Conservation (phyloP, 2,113 vertebrate genomes). For the Hemiprocne comata region DNA sequence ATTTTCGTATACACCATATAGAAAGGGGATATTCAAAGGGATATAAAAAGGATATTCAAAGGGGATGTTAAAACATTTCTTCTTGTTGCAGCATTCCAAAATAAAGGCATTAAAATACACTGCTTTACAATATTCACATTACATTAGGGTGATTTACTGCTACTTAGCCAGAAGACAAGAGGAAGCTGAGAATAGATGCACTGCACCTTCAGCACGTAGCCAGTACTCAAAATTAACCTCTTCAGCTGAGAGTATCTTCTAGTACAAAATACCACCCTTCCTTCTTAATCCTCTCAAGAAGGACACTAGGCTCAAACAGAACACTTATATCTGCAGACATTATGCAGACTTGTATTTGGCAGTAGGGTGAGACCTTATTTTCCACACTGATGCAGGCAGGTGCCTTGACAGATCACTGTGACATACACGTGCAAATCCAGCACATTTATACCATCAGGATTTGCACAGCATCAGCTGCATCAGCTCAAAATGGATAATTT, state of each 20-base stretch:
- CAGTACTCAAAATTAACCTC: constrained; percentile 17
- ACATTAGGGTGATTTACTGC: not conserved
- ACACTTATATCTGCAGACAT: not conserved
- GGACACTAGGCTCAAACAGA: not conserved
- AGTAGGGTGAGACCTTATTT: not conserved
- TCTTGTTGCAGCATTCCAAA: not conserved
- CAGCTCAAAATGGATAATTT: not conserved
- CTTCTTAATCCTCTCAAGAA: constrained; percentile 18
- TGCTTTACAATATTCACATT: not conserved
- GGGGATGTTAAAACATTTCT: not conserved
- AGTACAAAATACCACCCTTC: not conserved
- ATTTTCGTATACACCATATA: not conserved
- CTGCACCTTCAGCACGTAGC: not conserved
- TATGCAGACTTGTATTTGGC: not conserved
- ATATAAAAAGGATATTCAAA: not conserved
- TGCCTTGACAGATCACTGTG: not conserved
- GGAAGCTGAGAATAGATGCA: not conserved
- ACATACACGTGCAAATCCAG: not conserved
- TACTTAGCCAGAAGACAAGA: not conserved
- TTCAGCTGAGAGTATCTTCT: not conserved
- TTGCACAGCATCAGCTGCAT: not conserved
- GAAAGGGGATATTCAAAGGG: not conserved
- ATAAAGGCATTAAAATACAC: not conserved
- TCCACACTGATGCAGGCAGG: not conserved
- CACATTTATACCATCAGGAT: not conserved